phyloP scores from a whole-genome alignment of 2,113 vertebrate species.

The Edolisoma coerulescens region DNA sequence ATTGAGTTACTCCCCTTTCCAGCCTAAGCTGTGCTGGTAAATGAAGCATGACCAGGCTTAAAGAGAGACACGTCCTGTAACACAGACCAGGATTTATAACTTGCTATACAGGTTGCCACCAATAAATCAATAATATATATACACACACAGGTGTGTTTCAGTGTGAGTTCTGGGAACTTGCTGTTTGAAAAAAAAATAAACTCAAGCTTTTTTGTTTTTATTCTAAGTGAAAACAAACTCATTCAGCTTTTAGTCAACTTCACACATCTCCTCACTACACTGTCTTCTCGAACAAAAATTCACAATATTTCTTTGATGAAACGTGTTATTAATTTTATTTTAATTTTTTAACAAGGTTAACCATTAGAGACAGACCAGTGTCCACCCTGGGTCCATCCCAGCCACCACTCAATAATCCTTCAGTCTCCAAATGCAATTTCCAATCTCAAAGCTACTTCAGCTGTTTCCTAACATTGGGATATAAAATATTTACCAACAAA shows the following conservation, averaged over 20 bases:
- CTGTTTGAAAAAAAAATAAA: neutral
- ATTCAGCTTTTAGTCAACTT: neutral
- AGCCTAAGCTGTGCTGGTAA: neutral
- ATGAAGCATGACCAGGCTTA: neutral
- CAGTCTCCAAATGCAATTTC: neutral
- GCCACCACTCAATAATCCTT: neutral
- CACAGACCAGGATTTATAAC: conserved; percentile 5
- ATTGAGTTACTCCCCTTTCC: neutral
- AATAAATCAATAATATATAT: conserved; percentile 25
- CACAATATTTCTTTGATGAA: neutral
- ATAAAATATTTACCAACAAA: conserved; percentile 51
- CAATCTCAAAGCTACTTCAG: neutral
- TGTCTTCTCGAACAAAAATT: neutral
- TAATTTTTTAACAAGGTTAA: neutral
- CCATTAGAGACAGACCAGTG: neutral
- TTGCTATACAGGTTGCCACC: neutral
- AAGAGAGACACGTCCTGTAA: neutral
- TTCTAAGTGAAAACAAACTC: neutral
- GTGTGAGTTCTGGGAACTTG: neutral
- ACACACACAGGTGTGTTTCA: neutral
- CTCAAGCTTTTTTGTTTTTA: neutral
- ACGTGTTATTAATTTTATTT: neutral
- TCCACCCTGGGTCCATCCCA: neutral
- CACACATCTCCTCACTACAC: neutral
- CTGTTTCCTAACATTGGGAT: neutral